Conservation (phyloP, 2,888 invertebrate genomes). For the Tenthredo livida region DNA sequence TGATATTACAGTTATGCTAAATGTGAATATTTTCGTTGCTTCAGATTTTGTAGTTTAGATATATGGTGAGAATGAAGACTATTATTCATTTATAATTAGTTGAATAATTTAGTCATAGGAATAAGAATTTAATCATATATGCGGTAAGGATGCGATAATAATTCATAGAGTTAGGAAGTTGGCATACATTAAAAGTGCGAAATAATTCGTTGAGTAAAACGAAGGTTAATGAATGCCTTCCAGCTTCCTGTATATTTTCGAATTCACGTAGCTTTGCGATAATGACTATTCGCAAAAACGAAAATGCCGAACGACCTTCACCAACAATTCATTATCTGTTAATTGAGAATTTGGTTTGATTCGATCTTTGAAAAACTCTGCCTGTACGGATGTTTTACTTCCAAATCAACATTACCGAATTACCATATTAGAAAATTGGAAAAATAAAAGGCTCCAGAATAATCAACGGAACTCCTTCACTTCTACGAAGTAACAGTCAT, state of each 20-base stretch:
- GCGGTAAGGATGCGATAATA: background rate
- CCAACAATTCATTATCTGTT: background rate
- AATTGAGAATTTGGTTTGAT: background rate
- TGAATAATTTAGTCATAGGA: background rate
- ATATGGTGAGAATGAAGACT: background rate
- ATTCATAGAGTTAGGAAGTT: background rate
- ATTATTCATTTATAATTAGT: background rate
- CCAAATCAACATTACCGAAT: background rate
- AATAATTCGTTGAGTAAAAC: conserved; percentile 32
- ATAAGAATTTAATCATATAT: background rate
- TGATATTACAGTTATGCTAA: too few relatives aligned
- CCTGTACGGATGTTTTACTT: background rate
- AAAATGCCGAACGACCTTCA: background rate
- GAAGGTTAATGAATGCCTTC: conserved; percentile 9
- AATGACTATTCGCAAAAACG: background rate
- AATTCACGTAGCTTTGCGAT: background rate
- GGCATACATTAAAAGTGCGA: background rate
- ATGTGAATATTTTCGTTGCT: background rate
- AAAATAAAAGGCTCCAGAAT: background rate
- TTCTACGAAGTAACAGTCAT: background rate
- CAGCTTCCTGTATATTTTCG: conserved; percentile 11
- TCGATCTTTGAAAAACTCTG: background rate
- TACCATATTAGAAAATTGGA: background rate
- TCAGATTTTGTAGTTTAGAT: background rate
- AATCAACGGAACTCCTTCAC: background rate